Base-by-base conservation (phyloP, 2,113 vertebrate species). In the Maccullochella peelii region DNA sequence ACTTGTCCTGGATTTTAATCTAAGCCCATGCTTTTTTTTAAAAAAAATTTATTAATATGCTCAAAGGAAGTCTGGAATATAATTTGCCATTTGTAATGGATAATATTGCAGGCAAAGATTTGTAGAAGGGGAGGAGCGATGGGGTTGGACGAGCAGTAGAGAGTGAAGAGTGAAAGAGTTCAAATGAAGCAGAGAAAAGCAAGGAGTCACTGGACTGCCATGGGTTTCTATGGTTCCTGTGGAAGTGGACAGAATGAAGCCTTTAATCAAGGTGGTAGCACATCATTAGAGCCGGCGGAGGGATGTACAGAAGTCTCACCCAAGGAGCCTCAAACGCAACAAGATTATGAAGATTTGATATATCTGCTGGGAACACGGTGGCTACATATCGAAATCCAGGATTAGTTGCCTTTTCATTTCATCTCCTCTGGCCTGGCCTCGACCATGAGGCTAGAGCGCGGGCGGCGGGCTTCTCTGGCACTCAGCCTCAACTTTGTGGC, bases 401-500 rank as follows among this genome's bases (percentile, higher is more conserved):
- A 94, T 95, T 93, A 93, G 87, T 90, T 80, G 83, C 87, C 86
- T 91, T 85, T 86, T 86, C 84, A 84, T 88, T 83, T 80, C 77
- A 33, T 91, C 69, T 91, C 68, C 78, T 86, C 72, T 75, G 77
- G 85, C 79, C 81, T 59, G 87, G 91, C 86, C 90, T 86, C 47
- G 77, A 93, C 84, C 88, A 95, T 95, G 88, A 96, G 94, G 87
- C 90, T 93, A 81, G 95, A 94, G 88, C 90, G 91, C 27, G 36
- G 93, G 57, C 95, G 94, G 84, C 94, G 93, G 94, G 95, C 93
- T 36, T 96, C 95, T 11, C 94, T 96, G 88, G 96, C 96, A 0
- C 94, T 98, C 77, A 95, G 94, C 0, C 95, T 97, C 82, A 94
- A 95, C 86, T 92, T 96, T 42, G 92, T 98, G 68, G 96, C 97